Base-by-base conservation (phyloP, 2,113 vertebrate species). In the Pleuronectes platessa region DNA sequence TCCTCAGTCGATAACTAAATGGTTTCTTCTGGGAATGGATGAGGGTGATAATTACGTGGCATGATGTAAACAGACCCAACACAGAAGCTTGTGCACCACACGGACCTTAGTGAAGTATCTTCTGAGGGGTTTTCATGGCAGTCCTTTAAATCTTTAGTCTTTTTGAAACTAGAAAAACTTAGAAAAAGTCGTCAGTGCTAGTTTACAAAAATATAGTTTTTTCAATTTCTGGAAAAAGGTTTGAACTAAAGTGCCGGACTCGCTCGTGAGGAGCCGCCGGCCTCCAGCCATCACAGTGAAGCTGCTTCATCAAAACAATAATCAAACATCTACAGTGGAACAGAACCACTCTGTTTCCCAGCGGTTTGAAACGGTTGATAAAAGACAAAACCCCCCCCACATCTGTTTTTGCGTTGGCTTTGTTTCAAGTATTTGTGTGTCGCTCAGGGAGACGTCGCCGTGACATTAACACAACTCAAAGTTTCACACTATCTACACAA, bases 401-500 rank as follows among this genome's bases (percentile, higher is more conserved):
- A 45, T 74, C 78, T 40, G 81, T 76, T 86, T 84, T 86, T 87
- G 86, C 84, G 81, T 76, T 37, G 81, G 82, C 76, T 86, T 40
- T 35, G 27, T 83, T 93, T 94, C 89, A 94, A 93, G 90, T 94
- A 90, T 87, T 76, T 76, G 79, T 68, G 42, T 5, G 69, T 60
- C 13, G 23, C 21, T 55, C n/a, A 71, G 74, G 70, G 70, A 83
- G 55, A 71, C 18, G 51, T 45, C 13, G 23, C 21, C 9, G 20
- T 74, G 31, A 74, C 65, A 23, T 17, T 26, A 61, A 1, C 35
- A 56, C 49, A 72, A 80, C 58, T 40, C 51, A 20, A 8, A 53
- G 14, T 10, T n/a, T 54, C 51, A 54, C 51, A n/a, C 20, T 18
- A 5, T 51, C 24, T 63, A 75, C 14, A 66, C 63, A 71, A 83